These are phyloP conservation scores for Heterotis niloticus DNA, from an alignment of 2,113 vertebrate species.

Conservation along the genomic window DNA sequence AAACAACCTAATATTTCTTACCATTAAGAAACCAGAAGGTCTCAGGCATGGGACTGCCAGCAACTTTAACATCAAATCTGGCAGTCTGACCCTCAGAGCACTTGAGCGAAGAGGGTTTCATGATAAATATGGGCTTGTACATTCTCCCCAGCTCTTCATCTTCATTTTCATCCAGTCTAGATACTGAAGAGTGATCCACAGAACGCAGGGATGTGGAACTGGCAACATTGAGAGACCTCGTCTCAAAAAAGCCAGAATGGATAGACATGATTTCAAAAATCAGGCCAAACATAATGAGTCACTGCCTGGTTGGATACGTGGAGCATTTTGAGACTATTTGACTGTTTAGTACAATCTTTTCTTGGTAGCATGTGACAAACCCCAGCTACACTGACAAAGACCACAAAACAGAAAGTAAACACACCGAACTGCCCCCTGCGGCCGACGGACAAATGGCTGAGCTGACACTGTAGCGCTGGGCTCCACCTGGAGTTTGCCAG, in stretches of 20 bases:
- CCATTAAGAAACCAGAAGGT: conserved; percentile 97
- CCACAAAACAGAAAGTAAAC: not conserved
- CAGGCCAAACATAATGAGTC: not conserved
- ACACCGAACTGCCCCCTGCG: conserved; percentile 85
- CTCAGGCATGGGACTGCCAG: conserved; percentile 95
- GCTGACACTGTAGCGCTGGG: conserved; percentile 70
- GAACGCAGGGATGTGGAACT: conserved; percentile 79
- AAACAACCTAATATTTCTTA: conserved; percentile 45
- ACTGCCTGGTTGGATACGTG: no score
- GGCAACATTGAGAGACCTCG: conserved; percentile 26
- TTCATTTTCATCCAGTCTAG: conserved; percentile 91
- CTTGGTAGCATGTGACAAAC: no score
- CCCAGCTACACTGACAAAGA: no score
- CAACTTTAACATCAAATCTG: conserved; percentile 95
- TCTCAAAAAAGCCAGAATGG: not conserved
- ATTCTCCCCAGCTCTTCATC: conserved; percentile 89
- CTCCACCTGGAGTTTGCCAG: conserved; percentile 89
- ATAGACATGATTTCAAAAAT: not conserved
- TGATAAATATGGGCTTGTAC: conserved; percentile 93
- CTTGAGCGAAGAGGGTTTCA: conserved; percentile 87
- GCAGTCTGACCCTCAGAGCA: conserved; percentile 94
- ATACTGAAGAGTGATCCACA: conserved; percentile 70
- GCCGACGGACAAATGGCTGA: conserved; percentile 79
- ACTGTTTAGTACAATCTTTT: no score
- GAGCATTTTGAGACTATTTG: no score